phyloP scores from a whole-genome alignment of 2,113 vertebrate species.

The Cromileptes altivelis region DNA sequence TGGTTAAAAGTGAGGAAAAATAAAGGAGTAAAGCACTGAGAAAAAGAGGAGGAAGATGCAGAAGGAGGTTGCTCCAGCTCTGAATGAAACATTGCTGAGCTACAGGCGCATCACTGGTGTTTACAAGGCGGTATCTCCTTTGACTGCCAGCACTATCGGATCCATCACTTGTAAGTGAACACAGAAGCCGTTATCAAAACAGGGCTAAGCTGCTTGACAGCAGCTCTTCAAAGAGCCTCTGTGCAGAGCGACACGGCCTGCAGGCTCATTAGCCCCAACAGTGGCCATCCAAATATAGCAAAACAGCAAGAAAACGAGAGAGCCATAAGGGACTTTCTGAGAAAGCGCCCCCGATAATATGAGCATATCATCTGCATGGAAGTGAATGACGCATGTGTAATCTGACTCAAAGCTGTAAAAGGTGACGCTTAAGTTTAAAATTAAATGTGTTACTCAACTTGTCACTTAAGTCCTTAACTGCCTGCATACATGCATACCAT shows the following conservation, averaged over 20 bases:
- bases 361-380: neutral
- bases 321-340: neutral
- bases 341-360: neutral
- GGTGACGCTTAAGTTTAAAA: neutral
- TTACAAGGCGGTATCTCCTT: slow-evolving; percentile 29
- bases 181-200: slow-evolving; percentile 46
- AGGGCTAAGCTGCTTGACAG: slow-evolving; percentile 36
- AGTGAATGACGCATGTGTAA: neutral
- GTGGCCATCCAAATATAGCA: slow-evolving; percentile 3
- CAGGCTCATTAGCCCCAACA: slow-evolving; percentile 42
- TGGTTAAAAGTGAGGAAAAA: neutral
- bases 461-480: too few species aligned
- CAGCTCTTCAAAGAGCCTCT: slow-evolving; percentile 42
- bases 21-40: neutral
- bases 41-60: neutral
- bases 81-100: slow-evolving; percentile 23
- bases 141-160: slow-evolving; percentile 6
- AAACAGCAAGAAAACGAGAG: neutral
- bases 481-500: too few species aligned
- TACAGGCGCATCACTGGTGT: neutral
- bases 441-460: too few species aligned
- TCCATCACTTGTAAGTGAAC: slow-evolving; percentile 37
- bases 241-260: neutral
- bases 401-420: neutral
- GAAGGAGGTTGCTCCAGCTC: neutral